These are phyloP conservation scores for Chromoteleia sp. DNA, from an alignment of 2,888 invertebrate genomes.

Conservation along the genomic window DNA sequence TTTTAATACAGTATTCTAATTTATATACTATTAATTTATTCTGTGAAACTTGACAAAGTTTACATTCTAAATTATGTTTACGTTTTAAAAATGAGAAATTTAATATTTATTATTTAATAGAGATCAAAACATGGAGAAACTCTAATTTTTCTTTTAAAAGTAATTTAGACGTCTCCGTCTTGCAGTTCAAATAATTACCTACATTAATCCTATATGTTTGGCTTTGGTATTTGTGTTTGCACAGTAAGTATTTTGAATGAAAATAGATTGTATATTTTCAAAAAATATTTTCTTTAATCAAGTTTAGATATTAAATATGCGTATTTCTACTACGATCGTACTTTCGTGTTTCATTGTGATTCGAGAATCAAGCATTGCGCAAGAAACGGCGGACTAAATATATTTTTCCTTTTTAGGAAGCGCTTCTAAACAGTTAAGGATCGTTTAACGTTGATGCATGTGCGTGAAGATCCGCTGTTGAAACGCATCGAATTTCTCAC, in stretches of 20 bases:
- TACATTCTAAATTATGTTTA: conserved; percentile 15
- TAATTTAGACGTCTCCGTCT: conserved; percentile 23
- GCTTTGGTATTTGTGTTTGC: conserved; percentile 55
- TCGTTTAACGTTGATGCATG: conserved; percentile 41
- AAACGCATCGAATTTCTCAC: conserved; percentile 67
- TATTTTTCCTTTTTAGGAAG: conserved; percentile 17
- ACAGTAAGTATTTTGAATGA: conserved; percentile 58
- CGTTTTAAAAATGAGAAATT: conserved; percentile 27
- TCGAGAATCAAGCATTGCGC: background rate
- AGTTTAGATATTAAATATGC: conserved; percentile 36
- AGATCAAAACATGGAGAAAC: conserved; percentile 32
- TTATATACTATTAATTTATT: too few relatives aligned
- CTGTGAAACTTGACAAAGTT: background rate
- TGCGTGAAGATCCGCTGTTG: conserved; percentile 48
- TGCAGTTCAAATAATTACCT: conserved; percentile 49
- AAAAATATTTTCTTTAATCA: conserved; percentile 59
- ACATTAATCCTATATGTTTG: conserved; percentile 57
- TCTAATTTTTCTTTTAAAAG: conserved; percentile 36
- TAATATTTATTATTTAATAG: background rate
- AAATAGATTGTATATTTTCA: conserved; percentile 57
- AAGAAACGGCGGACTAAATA: conserved; percentile 10
- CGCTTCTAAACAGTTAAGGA: background rate
- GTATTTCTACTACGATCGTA: background rate
- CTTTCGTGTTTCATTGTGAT: background rate
- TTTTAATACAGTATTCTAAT: too few relatives aligned